These are phyloP conservation scores for Yponomeuta evonymella DNA, from an alignment of 2,888 invertebrate genomes.

Conservation along the genomic window DNA sequence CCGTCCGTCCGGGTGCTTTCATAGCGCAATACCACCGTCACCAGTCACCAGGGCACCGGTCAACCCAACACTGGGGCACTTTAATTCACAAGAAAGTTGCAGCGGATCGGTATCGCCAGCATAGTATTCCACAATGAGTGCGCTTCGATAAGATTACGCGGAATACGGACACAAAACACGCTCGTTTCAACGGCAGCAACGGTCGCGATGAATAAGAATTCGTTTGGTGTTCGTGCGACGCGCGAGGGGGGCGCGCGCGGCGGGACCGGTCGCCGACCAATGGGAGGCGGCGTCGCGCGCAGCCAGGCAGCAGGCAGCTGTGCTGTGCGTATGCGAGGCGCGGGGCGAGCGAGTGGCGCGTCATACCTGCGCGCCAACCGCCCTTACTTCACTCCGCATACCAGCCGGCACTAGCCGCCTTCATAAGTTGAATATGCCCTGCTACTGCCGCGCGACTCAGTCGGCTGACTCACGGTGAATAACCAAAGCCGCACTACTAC, in stretches of 20 bases:
- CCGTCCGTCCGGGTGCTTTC: conserved; percentile 47
- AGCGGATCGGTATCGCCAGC: conserved; percentile 23
- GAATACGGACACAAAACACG: conserved; percentile 53
- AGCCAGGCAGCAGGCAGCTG: conserved; percentile 55
- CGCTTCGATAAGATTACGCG: conserved; percentile 74
- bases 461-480: not conserved
- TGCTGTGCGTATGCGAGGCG: conserved; percentile 54
- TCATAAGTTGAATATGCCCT: not conserved
- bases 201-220: conserved; percentile 68
- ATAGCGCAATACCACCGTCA: conserved; percentile 47
- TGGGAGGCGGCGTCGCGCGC: conserved; percentile 53
- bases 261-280: conserved; percentile 64
- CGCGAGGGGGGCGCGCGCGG: conserved; percentile 40
- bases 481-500: not conserved
- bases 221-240: conserved; percentile 57
- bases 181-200: conserved; percentile 61
- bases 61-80: conserved; percentile 20
- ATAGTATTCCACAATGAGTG: conserved; percentile 49
- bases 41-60: conserved; percentile 26
- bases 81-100: conserved; percentile 34
- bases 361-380: conserved; percentile 47
- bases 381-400: conserved; percentile 21
- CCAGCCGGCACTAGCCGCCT: not conserved
- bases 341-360: conserved; percentile 42
- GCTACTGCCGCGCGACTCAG: not conserved